phyloP scores from a whole-genome alignment of 2,888 invertebrate genomes.

The Scaptodrosophila latifasciaeformis region DNA sequence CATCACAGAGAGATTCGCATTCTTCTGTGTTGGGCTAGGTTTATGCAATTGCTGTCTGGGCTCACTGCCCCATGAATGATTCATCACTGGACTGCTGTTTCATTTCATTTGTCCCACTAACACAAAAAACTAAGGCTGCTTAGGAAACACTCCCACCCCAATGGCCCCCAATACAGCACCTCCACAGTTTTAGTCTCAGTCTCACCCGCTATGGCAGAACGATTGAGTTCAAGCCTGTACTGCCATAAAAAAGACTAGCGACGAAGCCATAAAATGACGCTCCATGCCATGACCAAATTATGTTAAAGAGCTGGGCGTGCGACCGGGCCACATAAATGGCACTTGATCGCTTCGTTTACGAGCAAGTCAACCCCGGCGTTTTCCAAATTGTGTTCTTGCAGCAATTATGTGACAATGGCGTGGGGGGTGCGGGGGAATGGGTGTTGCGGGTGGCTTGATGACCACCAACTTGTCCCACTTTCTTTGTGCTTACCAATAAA shows the following conservation, averaged over 20 bases:
- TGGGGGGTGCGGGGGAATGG: not conserved
- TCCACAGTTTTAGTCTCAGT: constrained; percentile 10
- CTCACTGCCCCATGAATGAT: constrained; percentile 11
- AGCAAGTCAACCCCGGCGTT: not conserved
- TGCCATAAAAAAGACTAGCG: constrained; percentile 13
- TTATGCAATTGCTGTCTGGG: not conserved
- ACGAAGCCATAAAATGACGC: constrained; percentile 14
- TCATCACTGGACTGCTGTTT: constrained; percentile 34
- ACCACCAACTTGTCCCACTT: constrained; percentile 63
- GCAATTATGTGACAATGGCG: constrained; percentile 14
- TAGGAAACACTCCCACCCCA: constrained; percentile 1
- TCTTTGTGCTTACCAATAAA: constrained; percentile 51
- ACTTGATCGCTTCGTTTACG: not conserved
- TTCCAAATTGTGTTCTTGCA: not conserved
- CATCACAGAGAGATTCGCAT: no score
- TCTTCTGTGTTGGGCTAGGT: no score
- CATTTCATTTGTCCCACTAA: constrained; percentile 41
- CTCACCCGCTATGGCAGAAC: constrained; percentile 14
- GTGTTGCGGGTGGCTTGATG: not conserved
- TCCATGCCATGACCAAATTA: constrained; percentile 34
- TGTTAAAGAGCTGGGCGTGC: constrained; percentile 30
- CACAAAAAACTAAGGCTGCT: constrained; percentile 37
- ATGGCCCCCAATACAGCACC: constrained; percentile 12
- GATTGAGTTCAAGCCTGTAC: constrained; percentile 21
- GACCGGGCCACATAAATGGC: no score